phyloP scores from a whole-genome alignment of 2,888 invertebrate species.

The Eupithecia centaureata region DNA sequence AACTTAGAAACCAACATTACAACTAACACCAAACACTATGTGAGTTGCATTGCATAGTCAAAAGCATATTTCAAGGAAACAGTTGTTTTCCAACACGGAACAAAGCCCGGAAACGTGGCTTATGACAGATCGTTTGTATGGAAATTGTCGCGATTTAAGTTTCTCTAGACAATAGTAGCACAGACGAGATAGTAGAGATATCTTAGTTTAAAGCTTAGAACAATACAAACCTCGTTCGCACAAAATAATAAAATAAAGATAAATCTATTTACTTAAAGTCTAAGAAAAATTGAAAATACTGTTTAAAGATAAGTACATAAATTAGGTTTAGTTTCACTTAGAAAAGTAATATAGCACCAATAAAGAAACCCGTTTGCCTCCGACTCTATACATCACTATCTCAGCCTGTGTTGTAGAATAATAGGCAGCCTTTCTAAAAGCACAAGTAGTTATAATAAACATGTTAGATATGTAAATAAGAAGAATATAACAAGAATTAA shows the following conservation, averaged over 20 bases:
- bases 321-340: no score
- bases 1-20: neutral
- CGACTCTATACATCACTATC: no score
- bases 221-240: neutral
- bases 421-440: no score
- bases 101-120: constrained; percentile 66
- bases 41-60: constrained; percentile 17
- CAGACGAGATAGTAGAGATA: neutral
- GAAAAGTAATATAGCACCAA: no score
- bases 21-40: neutral
- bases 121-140: constrained; percentile 66
- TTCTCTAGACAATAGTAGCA: constrained; percentile 39
- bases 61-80: constrained; percentile 33
- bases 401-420: no score
- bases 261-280: no score
- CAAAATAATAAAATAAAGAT: neutral
- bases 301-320: no score
- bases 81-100: constrained; percentile 51
- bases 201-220: neutral
- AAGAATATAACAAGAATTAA: no score
- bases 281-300: no score
- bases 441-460: no score
- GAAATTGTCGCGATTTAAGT: constrained; percentile 76
- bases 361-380: no score
- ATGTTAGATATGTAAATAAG: no score